These are phyloP conservation scores for Fistularia tabacaria DNA, from an alignment of 2,797 vertebrate genomes.

Conservation along the genomic window DNA sequence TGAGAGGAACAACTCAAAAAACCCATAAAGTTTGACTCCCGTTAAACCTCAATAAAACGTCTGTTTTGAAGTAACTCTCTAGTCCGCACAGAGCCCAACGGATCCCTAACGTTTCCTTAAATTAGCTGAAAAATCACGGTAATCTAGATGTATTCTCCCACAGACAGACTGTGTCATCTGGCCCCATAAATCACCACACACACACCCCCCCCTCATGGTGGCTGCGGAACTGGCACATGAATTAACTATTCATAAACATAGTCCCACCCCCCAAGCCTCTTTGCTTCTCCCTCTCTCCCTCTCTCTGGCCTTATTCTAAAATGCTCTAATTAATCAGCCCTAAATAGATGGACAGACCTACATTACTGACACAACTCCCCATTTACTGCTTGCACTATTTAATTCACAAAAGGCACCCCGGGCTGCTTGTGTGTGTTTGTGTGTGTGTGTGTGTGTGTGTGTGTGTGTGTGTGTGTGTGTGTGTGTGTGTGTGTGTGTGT, in stretches of 20 bases:
- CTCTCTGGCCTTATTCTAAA: constrained; percentile 67
- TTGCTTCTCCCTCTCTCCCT: constrained; percentile 19
- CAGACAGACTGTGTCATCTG: constrained; percentile 50
- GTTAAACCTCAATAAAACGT: too few relatives aligned
- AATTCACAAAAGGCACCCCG: constrained; percentile 52
- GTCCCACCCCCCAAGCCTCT: constrained; percentile 11
- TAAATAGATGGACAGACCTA: constrained; percentile 76
- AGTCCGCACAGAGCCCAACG: too few relatives aligned
- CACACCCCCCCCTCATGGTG: constrained; percentile 36
- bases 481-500: constrained; percentile 4
- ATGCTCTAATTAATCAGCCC: constrained; percentile 78
- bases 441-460: constrained; percentile 2
- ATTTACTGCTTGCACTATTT: constrained; percentile 41
- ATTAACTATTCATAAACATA: constrained; percentile 59
- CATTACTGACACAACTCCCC: constrained; percentile 59
- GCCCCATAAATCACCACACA: constrained; percentile 45
- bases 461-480: constrained; percentile 3
- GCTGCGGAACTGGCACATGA: constrained; percentile 50
- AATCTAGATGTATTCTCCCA: constrained; percentile 33
- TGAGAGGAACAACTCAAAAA: too few relatives aligned
- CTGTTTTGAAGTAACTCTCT: too few relatives aligned
- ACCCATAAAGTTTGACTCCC: too few relatives aligned
- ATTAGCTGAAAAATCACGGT: constrained; percentile 21
- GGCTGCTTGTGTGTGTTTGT: constrained; percentile 2
- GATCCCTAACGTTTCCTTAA: constrained; percentile 28